A percentile compares a stretch with the other conserved stretches of the same genome.
These are phyloP conservation scores for Habropoda laboriosa DNA, from an alignment of 1,140 invertebrate genomes.

Conservation along the genomic window DNA sequence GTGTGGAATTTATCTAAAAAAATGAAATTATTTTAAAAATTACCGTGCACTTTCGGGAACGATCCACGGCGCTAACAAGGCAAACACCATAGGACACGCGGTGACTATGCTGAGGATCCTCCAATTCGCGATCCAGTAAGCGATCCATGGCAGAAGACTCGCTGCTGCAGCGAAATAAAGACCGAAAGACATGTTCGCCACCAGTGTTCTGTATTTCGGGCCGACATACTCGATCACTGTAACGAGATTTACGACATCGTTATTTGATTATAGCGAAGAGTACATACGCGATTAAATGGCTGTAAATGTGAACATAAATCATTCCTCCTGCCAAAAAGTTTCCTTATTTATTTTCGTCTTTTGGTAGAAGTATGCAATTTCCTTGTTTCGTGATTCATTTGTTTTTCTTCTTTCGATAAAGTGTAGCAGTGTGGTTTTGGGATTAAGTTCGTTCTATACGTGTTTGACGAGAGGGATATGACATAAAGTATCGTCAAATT, in stretches of 20 bases:
- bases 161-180: slow-evolving; percentile 92
- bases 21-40: neutral
- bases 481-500: no score
- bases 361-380: no score
- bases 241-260: neutral
- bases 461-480: no score
- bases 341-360: neutral
- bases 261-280: neutral
- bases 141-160: slow-evolving; percentile 90
- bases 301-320: neutral
- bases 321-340: neutral
- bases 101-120: slow-evolving; percentile 88
- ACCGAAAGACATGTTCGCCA: slow-evolving; percentile 94
- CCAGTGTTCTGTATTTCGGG: slow-evolving; percentile 91
- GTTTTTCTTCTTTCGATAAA: no score
- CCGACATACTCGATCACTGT: slow-evolving; percentile 93
- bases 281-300: no score
- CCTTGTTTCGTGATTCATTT: no score
- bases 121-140: slow-evolving; percentile 90
- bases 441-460: no score
- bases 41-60: slow-evolving; percentile 92
- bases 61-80: slow-evolving; percentile 87
- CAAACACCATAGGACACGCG: slow-evolving; percentile 87
- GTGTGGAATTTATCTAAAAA: neutral
- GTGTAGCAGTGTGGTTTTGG: no score